Percentiles rank a stretch among this genome's conserved stretches.
These are phyloP conservation scores for Drosophila nigrodunni DNA, from an alignment of 1,140 invertebrate genomes.

Conservation along the genomic window DNA sequence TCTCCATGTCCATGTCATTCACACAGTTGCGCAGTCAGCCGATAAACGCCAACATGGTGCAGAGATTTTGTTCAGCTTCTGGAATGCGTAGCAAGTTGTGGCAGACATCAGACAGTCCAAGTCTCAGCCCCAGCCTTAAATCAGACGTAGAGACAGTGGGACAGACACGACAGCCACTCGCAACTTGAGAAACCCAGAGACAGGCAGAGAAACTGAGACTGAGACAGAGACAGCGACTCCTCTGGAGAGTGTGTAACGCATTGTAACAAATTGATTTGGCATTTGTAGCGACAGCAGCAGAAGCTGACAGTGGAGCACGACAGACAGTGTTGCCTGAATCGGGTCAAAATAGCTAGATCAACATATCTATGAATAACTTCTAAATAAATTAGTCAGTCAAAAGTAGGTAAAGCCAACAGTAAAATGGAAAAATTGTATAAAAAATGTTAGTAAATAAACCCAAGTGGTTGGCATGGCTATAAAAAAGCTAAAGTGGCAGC, in stretches of 20 bases:
- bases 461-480: no score
- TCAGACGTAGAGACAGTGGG: neutral
- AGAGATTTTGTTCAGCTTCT: slow-evolving; percentile 84
- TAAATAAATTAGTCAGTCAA: no score
- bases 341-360: no score
- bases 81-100: slow-evolving; percentile 83
- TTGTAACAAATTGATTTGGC: slow-evolving; percentile 77
- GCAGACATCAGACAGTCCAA: slow-evolving; percentile 45
- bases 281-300: slow-evolving; percentile 70
- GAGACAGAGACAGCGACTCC: slow-evolving; percentile 7
- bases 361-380: no score
- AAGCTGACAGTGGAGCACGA: slow-evolving; percentile 17
- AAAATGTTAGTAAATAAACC: no score
- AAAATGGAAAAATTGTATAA: no score
- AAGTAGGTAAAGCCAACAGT: no score
- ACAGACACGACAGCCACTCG: slow-evolving; percentile 7
- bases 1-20: slow-evolving; percentile 49
- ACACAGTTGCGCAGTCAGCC: slow-evolving; percentile 46
- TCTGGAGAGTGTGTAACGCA: slow-evolving; percentile 59
- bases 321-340: slow-evolving; percentile 1
- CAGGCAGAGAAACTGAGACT: neutral
- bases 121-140: slow-evolving; percentile 9
- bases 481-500: no score
- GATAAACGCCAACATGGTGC: slow-evolving; percentile 78
- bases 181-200: slow-evolving; percentile 2